Base-by-base conservation (phyloP, 2,113 vertebrate genomes). In the Dasyornis broadbenti region DNA sequence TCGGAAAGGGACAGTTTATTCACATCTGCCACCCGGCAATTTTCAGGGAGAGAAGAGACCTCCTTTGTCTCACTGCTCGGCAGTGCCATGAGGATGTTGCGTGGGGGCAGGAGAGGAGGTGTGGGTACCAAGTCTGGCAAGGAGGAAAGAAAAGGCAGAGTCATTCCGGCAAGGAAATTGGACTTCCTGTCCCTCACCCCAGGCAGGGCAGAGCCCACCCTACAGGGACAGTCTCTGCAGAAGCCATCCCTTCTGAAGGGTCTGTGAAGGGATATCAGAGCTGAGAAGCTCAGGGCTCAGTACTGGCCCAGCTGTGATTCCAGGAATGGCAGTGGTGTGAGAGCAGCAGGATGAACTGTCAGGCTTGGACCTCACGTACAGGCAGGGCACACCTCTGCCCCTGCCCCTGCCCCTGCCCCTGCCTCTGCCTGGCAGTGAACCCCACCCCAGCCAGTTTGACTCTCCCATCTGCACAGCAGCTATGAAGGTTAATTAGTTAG, bases 61-160 rank as follows among this genome's bases (percentile, higher is more conserved):
- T 99, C 99, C 97, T 98, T 99, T 47, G 61, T 69, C 33, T 99
- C 99, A 1, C 59, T 97, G 70, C 77, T 52, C 0, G 90, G 93
- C 3, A 89, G 5, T 18, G 94, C 47, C n/a, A 89, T 16, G 13
- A 95, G 26, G 93, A 99, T 96, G 95, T 98, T 99, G 75, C 99
- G 98, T 8, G 99, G 99, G 21, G 99, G 99, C 72, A 99, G 97
- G 96, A 99, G 97, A 2, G 99, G 99, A 7, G 99, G 99, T 4
- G 96, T 96, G 66, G 84, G 91, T 37, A 95, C 69, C 65, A 90
- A 79, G 56, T 99, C 99, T 99, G 92, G 69, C n/a, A 75, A 88
- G 84, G 61, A 94, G 53, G 57, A 91, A 97, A 53, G 14, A 50
- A 95, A 61, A 93, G 86, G 39, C 45, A 52, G 40, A 13, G 37